Evolutionary conservation across 2,797 vertebrate species (phyloP), one percentile per base, ranked within the genome.

Genomic region (Eurystomus glaucurus): DNA sequence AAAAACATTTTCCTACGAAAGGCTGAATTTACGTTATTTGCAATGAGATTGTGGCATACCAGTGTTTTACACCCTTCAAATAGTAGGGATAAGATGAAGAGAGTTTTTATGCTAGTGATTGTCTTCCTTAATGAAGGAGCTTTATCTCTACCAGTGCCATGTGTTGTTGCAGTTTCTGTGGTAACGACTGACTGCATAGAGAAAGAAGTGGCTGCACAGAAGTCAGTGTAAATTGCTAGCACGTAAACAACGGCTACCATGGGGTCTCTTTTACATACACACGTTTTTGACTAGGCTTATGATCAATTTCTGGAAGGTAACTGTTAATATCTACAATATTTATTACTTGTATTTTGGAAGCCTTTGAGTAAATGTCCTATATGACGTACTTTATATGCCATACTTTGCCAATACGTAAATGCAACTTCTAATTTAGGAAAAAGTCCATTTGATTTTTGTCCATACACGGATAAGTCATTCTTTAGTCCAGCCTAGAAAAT

Each of bases 151-250:
- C 58, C 9, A 7, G 64, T 58, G 50, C 69, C 2, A 18, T 10
- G 86, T 92, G 93, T 71, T 80, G 74, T 71, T 95, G 93, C 93
- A 62, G 95, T 98, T 97, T 96, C 97, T 97, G 96, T 97, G 94
- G 97, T 89, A 97, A 97, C 85, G 0, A 80, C 82, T 62, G 83
- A 80, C 84, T 93, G 81, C 84, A 77, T 2, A 50, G 57, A 61
- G 82, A 76, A 86, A 61, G 71, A 65, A 60, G 45, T 20, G 41
- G 83, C 18, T 6, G 77, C 91, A 68, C 19, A 61, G 82, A 64
- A 94, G 69, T 39, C 76, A 33, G 74, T 91, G 93, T 88, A 84
- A 95, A 87, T 89, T 83, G 70, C 82, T 81, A 78, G 52, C 62
- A n/a, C 15, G 60, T 92, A 96, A 96, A 94, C 84, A 92, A 60